Evolutionary conservation across 2,888 invertebrate genomes (phyloP).

Genomic region (Parnassius mnemosyne): DNA sequence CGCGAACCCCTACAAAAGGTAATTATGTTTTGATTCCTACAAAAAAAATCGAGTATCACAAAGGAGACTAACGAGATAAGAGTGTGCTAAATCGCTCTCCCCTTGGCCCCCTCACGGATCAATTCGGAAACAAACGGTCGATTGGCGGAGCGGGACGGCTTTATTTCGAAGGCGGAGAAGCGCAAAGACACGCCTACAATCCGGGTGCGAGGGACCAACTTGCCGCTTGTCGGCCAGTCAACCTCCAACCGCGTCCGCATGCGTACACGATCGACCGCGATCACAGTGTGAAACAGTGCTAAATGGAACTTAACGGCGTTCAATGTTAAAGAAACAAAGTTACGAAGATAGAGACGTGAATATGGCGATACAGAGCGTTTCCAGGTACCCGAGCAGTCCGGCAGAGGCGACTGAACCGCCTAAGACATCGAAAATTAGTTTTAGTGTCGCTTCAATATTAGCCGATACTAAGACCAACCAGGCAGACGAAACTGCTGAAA

Average conservation of each 20-base stretch:
- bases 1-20: conserved; percentile 80
- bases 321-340: conserved; percentile 83
- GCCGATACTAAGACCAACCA: conserved; percentile 88
- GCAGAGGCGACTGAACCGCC: conserved; percentile 82
- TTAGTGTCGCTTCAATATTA: conserved; percentile 93
- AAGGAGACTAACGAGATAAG: conserved; percentile 81
- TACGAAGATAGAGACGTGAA: conserved; percentile 81
- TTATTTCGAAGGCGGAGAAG: conserved; percentile 38
- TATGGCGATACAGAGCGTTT: conserved; percentile 85
- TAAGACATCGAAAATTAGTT: conserved; percentile 86
- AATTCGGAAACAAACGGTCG: conserved; percentile 68
- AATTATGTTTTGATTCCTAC: conserved; percentile 81
- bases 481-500: conserved; percentile 67
- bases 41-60: conserved; percentile 78
- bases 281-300: conserved; percentile 64
- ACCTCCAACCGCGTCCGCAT: conserved; percentile 75
- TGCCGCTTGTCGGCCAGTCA: conserved; percentile 60
- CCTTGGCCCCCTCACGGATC: conserved; percentile 71
- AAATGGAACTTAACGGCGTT: conserved; percentile 76
- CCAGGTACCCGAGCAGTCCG: conserved; percentile 83
- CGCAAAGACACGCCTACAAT: conserved; percentile 41
- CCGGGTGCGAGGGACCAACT: conserved; percentile 49
- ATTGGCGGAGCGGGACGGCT: conserved; percentile 71
- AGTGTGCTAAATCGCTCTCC: conserved; percentile 78
- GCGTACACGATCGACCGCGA: conserved; percentile 75